phyloP scores from a whole-genome alignment of 2,797 vertebrate genomes.

The Poeciliopsis presidionis region DNA sequence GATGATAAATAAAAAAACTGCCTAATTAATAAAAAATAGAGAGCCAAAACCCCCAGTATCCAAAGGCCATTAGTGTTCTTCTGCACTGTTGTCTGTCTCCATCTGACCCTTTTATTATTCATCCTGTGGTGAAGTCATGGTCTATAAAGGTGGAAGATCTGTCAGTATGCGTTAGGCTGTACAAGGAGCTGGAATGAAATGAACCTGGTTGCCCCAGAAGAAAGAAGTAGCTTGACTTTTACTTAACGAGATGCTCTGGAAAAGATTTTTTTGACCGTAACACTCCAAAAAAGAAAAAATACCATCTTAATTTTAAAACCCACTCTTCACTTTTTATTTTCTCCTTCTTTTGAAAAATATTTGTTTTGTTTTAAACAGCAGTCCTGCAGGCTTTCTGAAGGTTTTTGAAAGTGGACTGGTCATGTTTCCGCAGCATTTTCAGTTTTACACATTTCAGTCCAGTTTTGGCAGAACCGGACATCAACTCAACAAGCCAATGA shows the following conservation, averaged over 20 bases:
- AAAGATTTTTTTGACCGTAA: not conserved
- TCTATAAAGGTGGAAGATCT: slow-evolving; percentile 54
- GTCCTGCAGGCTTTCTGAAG: not conserved
- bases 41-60: not conserved
- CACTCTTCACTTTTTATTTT: not conserved
- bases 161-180: slow-evolving; percentile 53
- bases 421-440: not conserved
- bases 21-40: slow-evolving; percentile 1
- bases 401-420: not conserved
- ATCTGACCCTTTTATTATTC: slow-evolving; percentile 70
- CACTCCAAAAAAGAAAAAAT: not conserved
- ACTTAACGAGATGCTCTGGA: not conserved
- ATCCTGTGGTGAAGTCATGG: slow-evolving; percentile 71
- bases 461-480: not conserved
- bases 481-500: not conserved
- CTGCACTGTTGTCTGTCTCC: slow-evolving; percentile 40
- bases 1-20: not conserved
- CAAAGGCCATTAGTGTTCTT: slow-evolving; percentile 1
- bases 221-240: not conserved
- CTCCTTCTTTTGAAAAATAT: not conserved
- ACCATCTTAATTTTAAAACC: not conserved
- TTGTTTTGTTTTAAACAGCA: not conserved
- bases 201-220: slow-evolving; percentile 21
- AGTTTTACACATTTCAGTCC: not conserved
- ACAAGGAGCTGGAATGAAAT: slow-evolving; percentile 35